Conservation (phyloP, 1,140 invertebrate species). For the Hylaeus anthracinus region DNA sequence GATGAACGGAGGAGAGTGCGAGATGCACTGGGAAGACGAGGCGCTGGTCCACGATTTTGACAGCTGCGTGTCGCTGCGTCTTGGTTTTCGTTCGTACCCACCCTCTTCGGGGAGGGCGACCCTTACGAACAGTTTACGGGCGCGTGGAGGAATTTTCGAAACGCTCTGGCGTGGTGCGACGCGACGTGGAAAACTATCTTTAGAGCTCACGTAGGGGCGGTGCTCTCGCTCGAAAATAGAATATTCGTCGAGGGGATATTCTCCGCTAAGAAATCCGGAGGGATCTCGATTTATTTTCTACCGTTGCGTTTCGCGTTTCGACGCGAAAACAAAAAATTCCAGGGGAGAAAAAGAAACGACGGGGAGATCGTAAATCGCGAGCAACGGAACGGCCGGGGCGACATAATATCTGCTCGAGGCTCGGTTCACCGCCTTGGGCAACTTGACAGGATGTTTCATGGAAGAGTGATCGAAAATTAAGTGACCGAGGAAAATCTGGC, state of each 20-base stretch:
- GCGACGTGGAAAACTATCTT: conserved; percentile 61
- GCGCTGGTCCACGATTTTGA: conserved; percentile 51
- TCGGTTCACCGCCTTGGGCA: no score
- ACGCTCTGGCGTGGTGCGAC: conserved; percentile 54
- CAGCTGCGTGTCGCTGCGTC: conserved; percentile 33
- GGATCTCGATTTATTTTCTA: conserved; percentile 8
- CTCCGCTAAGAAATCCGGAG: conserved; percentile 41
- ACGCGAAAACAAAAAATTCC: neutral
- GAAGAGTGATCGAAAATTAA: no score
- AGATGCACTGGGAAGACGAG: neutral
- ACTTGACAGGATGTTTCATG: no score
- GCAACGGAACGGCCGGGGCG: neutral
- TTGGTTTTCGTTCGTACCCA: neutral
- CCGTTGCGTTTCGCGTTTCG: neutral
- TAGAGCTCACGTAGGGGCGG: conserved; percentile 63
- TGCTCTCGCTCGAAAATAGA: conserved; percentile 77
- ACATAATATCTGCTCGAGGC: no score
- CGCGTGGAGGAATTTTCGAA: conserved; percentile 72
- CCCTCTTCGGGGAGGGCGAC: conserved; percentile 41
- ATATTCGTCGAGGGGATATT: conserved; percentile 57
- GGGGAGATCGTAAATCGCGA: neutral
- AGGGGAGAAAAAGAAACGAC: neutral
- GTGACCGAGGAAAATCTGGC: no score
- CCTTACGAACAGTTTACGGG: conserved; percentile 31
- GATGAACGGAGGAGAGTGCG: neutral